Base-by-base conservation (phyloP, 2,888 invertebrate genomes). In the Cacoxenus indagator region DNA sequence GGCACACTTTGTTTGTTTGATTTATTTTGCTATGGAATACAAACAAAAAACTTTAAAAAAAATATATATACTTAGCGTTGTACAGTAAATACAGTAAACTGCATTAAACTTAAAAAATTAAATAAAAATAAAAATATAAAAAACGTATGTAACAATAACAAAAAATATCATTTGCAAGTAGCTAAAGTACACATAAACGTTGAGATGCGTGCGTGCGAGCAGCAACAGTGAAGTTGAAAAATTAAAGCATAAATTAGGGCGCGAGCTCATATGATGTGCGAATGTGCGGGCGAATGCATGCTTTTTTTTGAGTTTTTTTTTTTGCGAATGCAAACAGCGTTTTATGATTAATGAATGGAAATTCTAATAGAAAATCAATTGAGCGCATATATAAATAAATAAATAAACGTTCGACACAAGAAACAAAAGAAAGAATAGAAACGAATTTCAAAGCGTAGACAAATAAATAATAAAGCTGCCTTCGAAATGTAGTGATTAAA, bases 181-280 rank as follows among this genome's bases (percentile, higher is more conserved):
- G n/a, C n/a, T n/a, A n/a, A n/a, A n/a, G n/a, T n/a, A n/a, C n/a
- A n/a, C n/a, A n/a, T n/a, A n/a, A n/a, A n/a, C n/a, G n/a, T n/a
- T n/a, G n/a, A n/a, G n/a, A n/a, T n/a, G n/a, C n/a, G n/a, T n/a
- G n/a, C n/a, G n/a, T n/a, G n/a, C n/a, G n/a, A n/a, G n/a, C n/a
- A n/a, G n/a, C n/a, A n/a, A n/a, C n/a, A n/a, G 62, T 43, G 22
- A 4, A 19, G 43, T 67, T 27, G 59, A 37, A 71, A 67, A 46
- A 65, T 29, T 70, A 54, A 71, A 72, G 81, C 77, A 78, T 78
- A 78, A 70, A 75, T 72, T 69, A 71, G 64, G 65, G 73, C 67
- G 76, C 81, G 75, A 59, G 68, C 73, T 78, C 73, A 70, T 66
- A 24, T 48, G 17, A 37, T 37, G 37, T 37, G 37, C 2, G 45